Evolutionary conservation across 1,140 invertebrate genomes (phyloP).

Genomic region (Tetragnatha versicolor): DNA sequence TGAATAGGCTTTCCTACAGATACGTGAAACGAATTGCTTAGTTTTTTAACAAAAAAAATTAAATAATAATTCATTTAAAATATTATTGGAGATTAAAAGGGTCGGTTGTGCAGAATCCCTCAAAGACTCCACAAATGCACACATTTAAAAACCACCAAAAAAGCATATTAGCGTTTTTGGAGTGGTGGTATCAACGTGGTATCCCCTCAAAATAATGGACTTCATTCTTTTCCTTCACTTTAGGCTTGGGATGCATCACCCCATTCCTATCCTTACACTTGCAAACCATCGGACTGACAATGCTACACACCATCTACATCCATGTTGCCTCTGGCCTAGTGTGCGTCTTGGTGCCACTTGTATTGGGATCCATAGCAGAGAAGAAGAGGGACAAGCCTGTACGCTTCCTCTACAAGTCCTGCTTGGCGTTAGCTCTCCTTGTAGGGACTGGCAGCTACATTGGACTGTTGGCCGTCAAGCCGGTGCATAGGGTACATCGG

Average conservation of each 20-base stretch:
- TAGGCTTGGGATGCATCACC: constrained; percentile 53
- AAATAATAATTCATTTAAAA: no score
- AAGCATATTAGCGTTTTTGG: no score
- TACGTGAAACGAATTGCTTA: no score
- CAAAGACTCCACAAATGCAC: no score
- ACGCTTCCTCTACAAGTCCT: constrained; percentile 53
- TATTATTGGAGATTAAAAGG: no score
- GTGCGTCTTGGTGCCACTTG: constrained; percentile 49
- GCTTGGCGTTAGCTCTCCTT: constrained; percentile 44
- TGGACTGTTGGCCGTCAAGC: constrained; percentile 57
- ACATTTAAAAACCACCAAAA: no score
- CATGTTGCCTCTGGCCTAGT: constrained; percentile 51
- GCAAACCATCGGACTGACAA: constrained; percentile 54
- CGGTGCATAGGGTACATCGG: constrained; percentile 17
- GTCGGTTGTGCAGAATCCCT: no score
- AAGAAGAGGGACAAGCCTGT: constrained; percentile 22
- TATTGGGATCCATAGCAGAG: constrained; percentile 56
- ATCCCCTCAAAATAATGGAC: no score
- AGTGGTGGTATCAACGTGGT: no score
- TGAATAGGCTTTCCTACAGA: no score
- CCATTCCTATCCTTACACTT: constrained; percentile 57
- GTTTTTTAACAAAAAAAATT: no score
- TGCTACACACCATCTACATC: constrained; percentile 48
- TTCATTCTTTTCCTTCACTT: constrained; percentile 57
- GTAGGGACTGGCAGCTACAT: constrained; percentile 45